Evolutionary conservation across 1,140 invertebrate genomes (phyloP), one percentile per base, ranked within the genome.

Genomic region (Caenorhabditis remanei): DNA sequence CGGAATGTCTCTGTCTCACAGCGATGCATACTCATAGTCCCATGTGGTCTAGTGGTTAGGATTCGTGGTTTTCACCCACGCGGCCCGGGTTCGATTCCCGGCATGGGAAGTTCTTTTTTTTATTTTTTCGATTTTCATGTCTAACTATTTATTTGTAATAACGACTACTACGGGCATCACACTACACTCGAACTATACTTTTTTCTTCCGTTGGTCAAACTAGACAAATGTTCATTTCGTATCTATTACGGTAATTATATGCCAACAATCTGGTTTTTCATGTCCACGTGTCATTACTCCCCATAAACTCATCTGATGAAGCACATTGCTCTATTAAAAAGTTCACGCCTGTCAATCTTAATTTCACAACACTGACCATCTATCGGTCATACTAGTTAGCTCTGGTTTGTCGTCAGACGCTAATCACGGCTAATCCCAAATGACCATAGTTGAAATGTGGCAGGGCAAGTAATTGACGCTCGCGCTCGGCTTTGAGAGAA

Each of bases 31-130:
- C 65, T 19, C 41, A 14, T 67, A 71, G 79, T 84, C 83, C 83
- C 83, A 84, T 84, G 83, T 84, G 83, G 83, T 84, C 83, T 84
- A 84, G 83, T 85, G 95, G 95, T 94, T 95, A 95, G 95, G 95
- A 95, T 95, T 95, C 94, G 95, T 95, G 95, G 95, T 95, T 95
- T 94, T 95, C 95, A 95, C 95, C 95, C 95, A 95, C 95, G 94
- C 95, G 95, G 95, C 95, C 95, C 95, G 95, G 95, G 95, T 95
- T 95, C 95, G 95, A 95, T 95, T 95, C 95, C 95, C 95, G 95
- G 95, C 95, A 95, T 94, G 94, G 95, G 95, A 95, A 95, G 79
- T 83, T 53, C 48, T 48, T 83, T 83, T n/a, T 83, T 83, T 71
- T 6, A 32, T 71, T 71, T 43, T 71, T 71, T 32, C 11, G 1